These are phyloP conservation scores for Agrypnia vestita DNA, from an alignment of 1,140 invertebrate genomes.

Conservation along the genomic window DNA sequence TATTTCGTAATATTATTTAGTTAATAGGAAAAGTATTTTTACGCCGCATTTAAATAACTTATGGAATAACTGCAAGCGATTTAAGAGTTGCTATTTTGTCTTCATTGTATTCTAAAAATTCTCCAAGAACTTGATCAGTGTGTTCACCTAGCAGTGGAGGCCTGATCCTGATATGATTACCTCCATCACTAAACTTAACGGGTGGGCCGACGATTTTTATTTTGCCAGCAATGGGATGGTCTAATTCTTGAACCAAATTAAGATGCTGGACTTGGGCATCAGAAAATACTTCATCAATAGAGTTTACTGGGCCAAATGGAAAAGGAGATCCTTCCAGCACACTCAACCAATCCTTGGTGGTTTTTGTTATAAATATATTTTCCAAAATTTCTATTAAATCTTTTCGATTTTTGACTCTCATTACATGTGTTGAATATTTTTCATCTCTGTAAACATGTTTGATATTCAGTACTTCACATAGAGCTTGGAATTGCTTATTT, in stretches of 20 bases:
- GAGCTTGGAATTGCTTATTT: slow-evolving; percentile 82
- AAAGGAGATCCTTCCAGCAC: slow-evolving; percentile 84
- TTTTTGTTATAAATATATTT: slow-evolving; percentile 78
- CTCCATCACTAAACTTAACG: slow-evolving; percentile 83
- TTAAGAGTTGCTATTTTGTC: slow-evolving; percentile 76
- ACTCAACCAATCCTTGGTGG: slow-evolving; percentile 84
- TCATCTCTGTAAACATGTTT: slow-evolving; percentile 76
- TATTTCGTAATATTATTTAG: too few relatives aligned
- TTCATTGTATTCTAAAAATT: slow-evolving; percentile 80
- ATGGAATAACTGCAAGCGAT: slow-evolving; percentile 35
- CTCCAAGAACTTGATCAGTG: slow-evolving; percentile 83
- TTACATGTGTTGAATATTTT: slow-evolving; percentile 82
- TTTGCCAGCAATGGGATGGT: slow-evolving; percentile 80
- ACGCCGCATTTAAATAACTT: too few relatives aligned
- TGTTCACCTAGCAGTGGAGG: slow-evolving; percentile 93
- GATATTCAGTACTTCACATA: slow-evolving; percentile 79
- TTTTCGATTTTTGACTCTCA: slow-evolving; percentile 84
- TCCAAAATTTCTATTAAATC: slow-evolving; percentile 79
- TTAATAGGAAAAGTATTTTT: too few relatives aligned
- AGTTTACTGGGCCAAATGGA: slow-evolving; percentile 93
- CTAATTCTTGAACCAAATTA: slow-evolving; percentile 83
- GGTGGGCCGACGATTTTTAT: slow-evolving; percentile 91
- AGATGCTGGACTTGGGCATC: slow-evolving; percentile 89
- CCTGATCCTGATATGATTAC: slow-evolving; percentile 81
- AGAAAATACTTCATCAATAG: slow-evolving; percentile 87